These are phyloP conservation scores for Aplidium turbinatum DNA, from an alignment of 23 tunicate genomes.

Conservation along the genomic window DNA sequence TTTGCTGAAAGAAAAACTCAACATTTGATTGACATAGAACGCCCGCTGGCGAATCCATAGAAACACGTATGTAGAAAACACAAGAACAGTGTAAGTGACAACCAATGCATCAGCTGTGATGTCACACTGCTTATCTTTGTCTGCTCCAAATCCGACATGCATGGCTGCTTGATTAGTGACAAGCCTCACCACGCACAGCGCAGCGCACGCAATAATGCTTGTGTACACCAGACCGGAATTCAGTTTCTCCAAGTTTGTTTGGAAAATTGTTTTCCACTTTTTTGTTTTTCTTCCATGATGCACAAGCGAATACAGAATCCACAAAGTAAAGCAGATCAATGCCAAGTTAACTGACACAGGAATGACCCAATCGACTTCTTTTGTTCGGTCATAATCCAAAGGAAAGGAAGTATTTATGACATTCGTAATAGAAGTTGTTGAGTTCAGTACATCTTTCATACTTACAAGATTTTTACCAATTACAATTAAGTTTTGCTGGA, in stretches of 20 bases:
- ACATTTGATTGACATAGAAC: constrained; percentile 47
- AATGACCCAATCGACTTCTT: constrained; percentile 21
- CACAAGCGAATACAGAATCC: constrained; percentile 25
- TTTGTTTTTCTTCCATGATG: constrained; percentile 42
- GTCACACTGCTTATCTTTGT: constrained; percentile 31
- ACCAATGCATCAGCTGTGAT: constrained; percentile 42
- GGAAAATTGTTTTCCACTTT: constrained; percentile 34
- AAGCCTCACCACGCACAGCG: constrained; percentile 24
- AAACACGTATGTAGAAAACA: constrained; percentile 47
- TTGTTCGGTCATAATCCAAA: no score
- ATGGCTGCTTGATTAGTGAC: constrained; percentile 23
- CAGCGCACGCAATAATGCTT: constrained; percentile 38
- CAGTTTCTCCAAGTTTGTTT: constrained; percentile 4
- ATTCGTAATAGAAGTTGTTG: neutral
- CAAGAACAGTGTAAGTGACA: constrained; percentile 30
- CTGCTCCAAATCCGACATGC: constrained; percentile 24
- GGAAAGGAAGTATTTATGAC: no score
- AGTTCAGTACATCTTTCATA: neutral
- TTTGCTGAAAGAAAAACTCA: constrained; percentile 29
- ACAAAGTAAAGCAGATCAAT: constrained; percentile 5
- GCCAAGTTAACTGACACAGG: constrained; percentile 23
- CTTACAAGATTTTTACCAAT: no score
- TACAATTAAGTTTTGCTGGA: no score
- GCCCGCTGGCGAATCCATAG: constrained; percentile 71
- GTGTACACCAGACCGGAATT: constrained; percentile 37